Base-by-base conservation (phyloP, 2,113 vertebrate genomes). In the Equus przewalskii region DNA sequence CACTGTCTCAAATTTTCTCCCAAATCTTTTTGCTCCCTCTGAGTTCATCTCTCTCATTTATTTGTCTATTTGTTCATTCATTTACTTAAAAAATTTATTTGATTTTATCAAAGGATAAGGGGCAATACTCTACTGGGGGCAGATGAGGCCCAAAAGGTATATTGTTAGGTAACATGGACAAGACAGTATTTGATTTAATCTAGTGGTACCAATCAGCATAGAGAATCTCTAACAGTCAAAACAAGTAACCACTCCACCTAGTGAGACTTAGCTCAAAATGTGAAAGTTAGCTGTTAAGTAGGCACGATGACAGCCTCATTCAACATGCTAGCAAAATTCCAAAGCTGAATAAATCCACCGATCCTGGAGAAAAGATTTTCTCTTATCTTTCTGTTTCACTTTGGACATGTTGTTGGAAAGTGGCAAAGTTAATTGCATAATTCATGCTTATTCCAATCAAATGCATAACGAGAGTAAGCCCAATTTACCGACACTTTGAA, bases 31-130 rank as follows among this genome's bases (percentile, higher is more conserved):
- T 91, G 51, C 8, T 89, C 36, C 94, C 95, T 12, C 3, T 94
- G 62, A 81, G 79, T 87, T 98, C 89, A 82, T 96, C 65, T 97
- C 75, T 94, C 88, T 72, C 5, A 56, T 49, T 86, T 79, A 60
- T 78, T 60, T 58, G 49, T 33, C 87, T 21, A 69, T 28, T 76
- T 22, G 73, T 44, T 89, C 5, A 81, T 54, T 94, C 64, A 64
- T 81, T 84, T 19, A 73, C 89, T 91, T 79, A 0, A 93, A 33
- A 81, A 73, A 56, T 36, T 70, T 58, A 14, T 69, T 97, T 97
- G 58, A 95, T 97, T 98, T 98, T 97, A 76, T 96, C n/a, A 56
- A 88, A 83, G 80, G n/a, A 64, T 89, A 82, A 88, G 54, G 92
- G 89, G 76, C 89, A 98, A 97, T 97, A 89, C 10, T 24, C 70